Conservation (phyloP, 1,140 invertebrate genomes). For the Achatina immaculata region DNA sequence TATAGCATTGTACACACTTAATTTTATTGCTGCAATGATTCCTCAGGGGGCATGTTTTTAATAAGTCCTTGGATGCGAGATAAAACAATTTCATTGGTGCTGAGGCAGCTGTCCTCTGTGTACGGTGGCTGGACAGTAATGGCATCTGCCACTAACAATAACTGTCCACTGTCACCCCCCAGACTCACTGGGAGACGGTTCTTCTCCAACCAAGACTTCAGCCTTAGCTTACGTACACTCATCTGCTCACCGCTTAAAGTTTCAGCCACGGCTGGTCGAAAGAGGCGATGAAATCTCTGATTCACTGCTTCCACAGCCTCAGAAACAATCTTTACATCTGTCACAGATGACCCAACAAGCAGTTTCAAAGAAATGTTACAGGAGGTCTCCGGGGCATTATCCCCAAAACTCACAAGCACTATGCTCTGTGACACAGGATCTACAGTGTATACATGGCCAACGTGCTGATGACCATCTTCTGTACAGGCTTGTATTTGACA, state of each 20-base stretch:
- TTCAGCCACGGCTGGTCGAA: slow-evolving; percentile 44
- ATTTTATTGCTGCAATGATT: background rate
- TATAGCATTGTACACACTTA: no score
- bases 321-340: slow-evolving; percentile 50
- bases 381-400: slow-evolving; percentile 45
- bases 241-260: slow-evolving; percentile 55
- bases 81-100: slow-evolving; percentile 69
- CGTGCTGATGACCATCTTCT: slow-evolving; percentile 54
- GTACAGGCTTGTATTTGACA: slow-evolving; percentile 57
- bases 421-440: slow-evolving; percentile 67
- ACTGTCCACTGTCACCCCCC: slow-evolving; percentile 49
- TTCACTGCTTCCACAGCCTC: slow-evolving; percentile 50
- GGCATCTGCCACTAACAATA: slow-evolving; percentile 62
- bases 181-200: slow-evolving; percentile 62
- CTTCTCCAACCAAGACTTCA: slow-evolving; percentile 65
- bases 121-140: slow-evolving; percentile 67
- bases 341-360: slow-evolving; percentile 55
- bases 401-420: slow-evolving; percentile 59
- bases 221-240: slow-evolving; percentile 49
- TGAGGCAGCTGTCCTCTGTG: slow-evolving; percentile 60
- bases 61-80: slow-evolving; percentile 68
- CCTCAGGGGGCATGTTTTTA: slow-evolving; percentile 63
- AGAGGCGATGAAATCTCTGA: slow-evolving; percentile 55
- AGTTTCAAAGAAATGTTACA: slow-evolving; percentile 34
- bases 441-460: slow-evolving; percentile 67